Base-by-base conservation (phyloP, 1,140 invertebrate species). In the Drosophila pallidifrons region DNA sequence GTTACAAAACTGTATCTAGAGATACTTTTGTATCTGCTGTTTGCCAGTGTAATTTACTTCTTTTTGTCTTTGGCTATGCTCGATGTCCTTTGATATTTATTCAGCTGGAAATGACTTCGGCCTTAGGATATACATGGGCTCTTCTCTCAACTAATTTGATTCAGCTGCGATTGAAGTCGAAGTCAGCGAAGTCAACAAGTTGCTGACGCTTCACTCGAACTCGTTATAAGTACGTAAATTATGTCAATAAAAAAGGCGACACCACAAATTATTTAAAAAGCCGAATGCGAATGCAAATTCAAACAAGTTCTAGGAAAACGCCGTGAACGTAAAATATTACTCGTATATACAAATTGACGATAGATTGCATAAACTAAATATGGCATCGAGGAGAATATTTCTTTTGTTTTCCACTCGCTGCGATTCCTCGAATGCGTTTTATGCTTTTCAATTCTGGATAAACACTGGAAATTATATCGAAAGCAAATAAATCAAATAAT, bases 401-500 rank as follows among this genome's bases (percentile, higher is more conserved):
- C 32, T 32, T 68, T 28, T 35, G 28, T 54, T 5, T 1, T 54
- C 52, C 8, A 11, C 15, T 38, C 10, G 11, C 25, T 51, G 10
- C 30, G 32, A 57, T 86, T 86, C 82, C 32, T 54, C 57, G 82
- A 88, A 46, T 46, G 38, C 58, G 30, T 61, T 58, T 38, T 61
- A 60, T 64, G 41, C 55, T 63, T 55, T 75, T 43, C 55, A 82
- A 77, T 87, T 87, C 83, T 63, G 51, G 52, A 57, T 82, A 87
- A 88, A 87, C 61, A 13, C 57, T 59, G 38, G 32, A 69, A 51
- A 52, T 69, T 54, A 88, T 87, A 88, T 87, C 74, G 83, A 80
- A 87, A 77, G 80, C 83, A 83, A 80, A 87, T 87, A 87, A 87
- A 87, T 87, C 83, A 87, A 87, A 88, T 88, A 88, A 87, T 86